Conservation (phyloP, 92 coral and sea anemone species). For the Isaurus tuberculatus region DNA sequence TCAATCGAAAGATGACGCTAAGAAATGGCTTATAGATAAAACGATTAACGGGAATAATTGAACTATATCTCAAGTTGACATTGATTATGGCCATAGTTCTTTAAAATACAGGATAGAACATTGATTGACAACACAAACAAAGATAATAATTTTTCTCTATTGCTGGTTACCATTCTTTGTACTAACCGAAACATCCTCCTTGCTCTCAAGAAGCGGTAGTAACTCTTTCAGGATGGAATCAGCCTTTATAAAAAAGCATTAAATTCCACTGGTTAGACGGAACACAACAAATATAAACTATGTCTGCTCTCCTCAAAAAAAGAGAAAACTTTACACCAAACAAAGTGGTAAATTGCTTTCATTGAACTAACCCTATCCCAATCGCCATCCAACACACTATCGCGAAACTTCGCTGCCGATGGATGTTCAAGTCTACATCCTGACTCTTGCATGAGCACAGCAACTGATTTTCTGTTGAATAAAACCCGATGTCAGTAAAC, state of each 20-base stretch:
- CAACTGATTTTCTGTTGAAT: constrained; percentile 92
- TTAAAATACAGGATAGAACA: constrained; percentile 11
- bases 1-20: constrained; percentile 31
- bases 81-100: constrained; percentile 42
- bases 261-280: constrained; percentile 55
- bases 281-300: constrained; percentile 1
- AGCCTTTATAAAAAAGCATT: constrained; percentile 75
- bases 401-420: constrained; percentile 96
- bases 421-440: constrained; percentile 99
- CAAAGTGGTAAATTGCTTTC: constrained; percentile 48
- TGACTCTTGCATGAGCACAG: constrained; percentile 93
- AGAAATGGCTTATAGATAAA: not conserved
- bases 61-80: not conserved
- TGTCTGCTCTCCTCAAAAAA: not conserved
- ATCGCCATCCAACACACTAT: constrained; percentile 97
- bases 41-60: constrained; percentile 2
- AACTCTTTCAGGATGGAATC: constrained; percentile 95
- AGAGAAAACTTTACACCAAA: constrained; percentile 43
- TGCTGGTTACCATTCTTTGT: constrained; percentile 30
- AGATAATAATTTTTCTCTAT: constrained; percentile 30
- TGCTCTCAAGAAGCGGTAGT: constrained; percentile 84
- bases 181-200: constrained; percentile 95
- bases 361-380: constrained; percentile 92
- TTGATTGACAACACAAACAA: constrained; percentile 59
- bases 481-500: constrained; percentile 38